phyloP scores from a whole-genome alignment of 2,797 vertebrate species.

The Schizothorax lantsangensis region DNA sequence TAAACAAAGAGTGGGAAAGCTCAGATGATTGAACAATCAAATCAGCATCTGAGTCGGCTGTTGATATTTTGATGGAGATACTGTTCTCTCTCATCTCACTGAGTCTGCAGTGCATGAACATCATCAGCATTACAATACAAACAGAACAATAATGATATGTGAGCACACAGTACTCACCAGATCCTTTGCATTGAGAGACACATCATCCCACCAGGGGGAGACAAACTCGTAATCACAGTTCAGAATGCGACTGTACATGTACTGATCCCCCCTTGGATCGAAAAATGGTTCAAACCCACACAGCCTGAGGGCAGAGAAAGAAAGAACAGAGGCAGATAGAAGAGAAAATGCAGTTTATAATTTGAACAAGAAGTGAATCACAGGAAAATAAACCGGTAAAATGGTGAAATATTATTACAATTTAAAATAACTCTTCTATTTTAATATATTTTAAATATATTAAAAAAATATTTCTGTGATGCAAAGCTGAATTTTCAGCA shows the following conservation, averaged over 20 bases:
- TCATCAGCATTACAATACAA: neutral
- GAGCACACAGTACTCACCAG: conserved; percentile 77
- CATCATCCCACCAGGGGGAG: conserved; percentile 89
- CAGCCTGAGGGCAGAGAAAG: conserved; percentile 72
- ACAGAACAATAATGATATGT: neutral
- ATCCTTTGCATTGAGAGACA: conserved; percentile 90
- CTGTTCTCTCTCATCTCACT: neutral
- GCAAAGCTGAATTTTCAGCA: neutral
- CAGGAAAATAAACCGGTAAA: no score
- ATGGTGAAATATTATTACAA: neutral
- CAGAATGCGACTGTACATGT: conserved; percentile 89
- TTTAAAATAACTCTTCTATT: neutral
- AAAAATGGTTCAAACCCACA: conserved; percentile 93
- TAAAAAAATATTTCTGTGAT: neutral
- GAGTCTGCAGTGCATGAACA: neutral
- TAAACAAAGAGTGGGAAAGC: neutral
- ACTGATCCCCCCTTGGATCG: conserved; percentile 86
- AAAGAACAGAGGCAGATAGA: conserved; percentile 31
- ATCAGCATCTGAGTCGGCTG: neutral
- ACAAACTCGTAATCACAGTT: conserved; percentile 90
- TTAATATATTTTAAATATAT: neutral
- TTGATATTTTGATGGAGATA: neutral
- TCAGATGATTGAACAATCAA: neutral
- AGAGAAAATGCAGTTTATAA: conserved; percentile 44
- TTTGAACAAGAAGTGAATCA: neutral